Evolutionary conservation across 2,888 invertebrate species (phyloP).

Genomic region (Brachynemurus nebulosus): DNA sequence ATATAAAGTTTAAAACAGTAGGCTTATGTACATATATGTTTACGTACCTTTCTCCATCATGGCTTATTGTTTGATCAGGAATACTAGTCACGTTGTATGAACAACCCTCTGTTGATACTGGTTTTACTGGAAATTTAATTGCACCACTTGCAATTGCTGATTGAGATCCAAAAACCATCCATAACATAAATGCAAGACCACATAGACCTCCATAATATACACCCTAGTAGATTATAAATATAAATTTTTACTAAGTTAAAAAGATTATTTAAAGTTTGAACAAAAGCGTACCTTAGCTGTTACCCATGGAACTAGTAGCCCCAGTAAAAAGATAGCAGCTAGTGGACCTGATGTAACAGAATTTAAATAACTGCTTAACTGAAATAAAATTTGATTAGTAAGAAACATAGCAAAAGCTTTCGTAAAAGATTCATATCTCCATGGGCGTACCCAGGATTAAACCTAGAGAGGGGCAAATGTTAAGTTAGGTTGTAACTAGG

Average conservation of each 20-base stretch:
- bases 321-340: conserved; percentile 52
- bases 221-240: conserved; percentile 35
- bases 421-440: no score
- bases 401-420: no score
- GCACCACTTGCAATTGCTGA: conserved; percentile 36
- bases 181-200: conserved; percentile 42
- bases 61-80: no score
- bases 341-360: conserved; percentile 54
- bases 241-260: not conserved
- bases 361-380: conserved; percentile 44
- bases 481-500: no score
- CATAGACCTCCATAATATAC: conserved; percentile 51
- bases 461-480: no score
- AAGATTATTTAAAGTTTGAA: not conserved
- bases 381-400: no score
- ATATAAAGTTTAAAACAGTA: no score
- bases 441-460: no score
- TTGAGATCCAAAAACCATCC: conserved; percentile 40
- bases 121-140: conserved; percentile 34
- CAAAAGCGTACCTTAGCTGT: conserved; percentile 40
- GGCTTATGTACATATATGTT: no score
- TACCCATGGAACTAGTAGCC: conserved; percentile 52
- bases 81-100: no score
- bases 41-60: no score
- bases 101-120: conserved; percentile 37